Base-by-base conservation (phyloP, 2,797 vertebrate genomes). In the Leptodactylus fallax region DNA sequence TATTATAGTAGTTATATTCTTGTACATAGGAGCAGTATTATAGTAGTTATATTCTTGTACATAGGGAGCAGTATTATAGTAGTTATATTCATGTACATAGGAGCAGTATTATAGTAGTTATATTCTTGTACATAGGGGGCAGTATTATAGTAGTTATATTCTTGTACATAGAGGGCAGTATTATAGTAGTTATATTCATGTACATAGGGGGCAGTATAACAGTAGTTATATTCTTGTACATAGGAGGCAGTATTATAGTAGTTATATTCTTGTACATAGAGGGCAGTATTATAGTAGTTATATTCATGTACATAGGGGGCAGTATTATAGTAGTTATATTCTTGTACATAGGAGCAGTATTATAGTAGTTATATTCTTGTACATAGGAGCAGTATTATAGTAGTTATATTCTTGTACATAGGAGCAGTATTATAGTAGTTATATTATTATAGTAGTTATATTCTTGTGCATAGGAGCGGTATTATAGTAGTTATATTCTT, bases 1-100 rank as follows among this genome's bases (percentile, higher is more conserved):
- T 71, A 71, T 71, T 71, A 71, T 71, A 71, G 67, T 71, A 71
- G 67, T 71, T 45, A 71, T 71, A 69, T 69, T 69, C 65, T 69
- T 69, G 65, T 69, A 69, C 25, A 69, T 69, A 69, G 65, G 23
- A 7, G 25, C 23, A 69, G 25, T 69, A 69, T 69, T 69, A 69
- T 27, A 69, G 65, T 69, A 72, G 69, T 72, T 72, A 47, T 72
- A 51, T 74, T 72, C 36, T 72, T 72, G 69, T 72, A 72, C 23
- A 47, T 72, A 72, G 69, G 69, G 5, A n/a, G 69, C 71, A 74
- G 19, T 74, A 74, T 74, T 74, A 74, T 51, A 49, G 71, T 51
- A 74, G 45, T n/a, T 72, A 72, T 72, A 72, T 72, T 72, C 36
- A 21, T 72, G 69, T 72, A 72, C 27, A 72, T 47, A 72, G 69